Percentiles rank a stretch among this genome's conserved stretches.
Evolutionary conservation across 2,797 vertebrate genomes (phyloP).

Genomic region (Pteropus rufus): DNA sequence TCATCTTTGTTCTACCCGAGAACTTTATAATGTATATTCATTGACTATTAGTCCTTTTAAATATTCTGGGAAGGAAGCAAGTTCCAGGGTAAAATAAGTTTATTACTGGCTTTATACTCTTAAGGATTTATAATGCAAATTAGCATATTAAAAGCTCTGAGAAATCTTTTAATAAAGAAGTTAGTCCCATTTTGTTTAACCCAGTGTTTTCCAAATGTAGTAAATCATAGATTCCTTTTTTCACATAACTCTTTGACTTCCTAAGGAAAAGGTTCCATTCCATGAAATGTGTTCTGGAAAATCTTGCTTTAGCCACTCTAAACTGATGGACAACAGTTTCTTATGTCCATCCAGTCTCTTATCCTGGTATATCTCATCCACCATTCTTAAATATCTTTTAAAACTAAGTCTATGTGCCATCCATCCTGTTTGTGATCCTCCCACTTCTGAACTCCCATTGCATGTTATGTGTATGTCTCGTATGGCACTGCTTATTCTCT

Average conservation of each 20-base stretch:
- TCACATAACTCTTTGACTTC: background rate
- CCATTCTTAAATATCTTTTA: background rate
- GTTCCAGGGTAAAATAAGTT: slow-evolving; percentile 7
- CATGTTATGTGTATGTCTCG: background rate
- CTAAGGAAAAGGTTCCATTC: background rate
- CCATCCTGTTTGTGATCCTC: background rate
- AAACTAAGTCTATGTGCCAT: background rate
- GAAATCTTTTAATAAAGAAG: background rate
- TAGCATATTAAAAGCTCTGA: background rate
- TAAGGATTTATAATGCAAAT: background rate
- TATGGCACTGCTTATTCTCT: background rate
- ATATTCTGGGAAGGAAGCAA: background rate
- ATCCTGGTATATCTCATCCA: background rate
- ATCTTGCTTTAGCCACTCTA: background rate
- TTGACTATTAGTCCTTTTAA: slow-evolving; percentile 21
- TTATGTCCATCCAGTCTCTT: background rate
- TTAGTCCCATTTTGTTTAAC: background rate
- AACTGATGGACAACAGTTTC: background rate
- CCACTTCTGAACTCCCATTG: background rate
- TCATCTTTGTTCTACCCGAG: background rate
- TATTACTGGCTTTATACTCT: background rate
- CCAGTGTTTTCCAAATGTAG: background rate
- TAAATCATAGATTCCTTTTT: background rate
- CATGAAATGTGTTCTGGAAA: background rate
- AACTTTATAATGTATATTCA: background rate